Conservation (phyloP, 2,888 invertebrate species). For the Junonia oenone region DNA sequence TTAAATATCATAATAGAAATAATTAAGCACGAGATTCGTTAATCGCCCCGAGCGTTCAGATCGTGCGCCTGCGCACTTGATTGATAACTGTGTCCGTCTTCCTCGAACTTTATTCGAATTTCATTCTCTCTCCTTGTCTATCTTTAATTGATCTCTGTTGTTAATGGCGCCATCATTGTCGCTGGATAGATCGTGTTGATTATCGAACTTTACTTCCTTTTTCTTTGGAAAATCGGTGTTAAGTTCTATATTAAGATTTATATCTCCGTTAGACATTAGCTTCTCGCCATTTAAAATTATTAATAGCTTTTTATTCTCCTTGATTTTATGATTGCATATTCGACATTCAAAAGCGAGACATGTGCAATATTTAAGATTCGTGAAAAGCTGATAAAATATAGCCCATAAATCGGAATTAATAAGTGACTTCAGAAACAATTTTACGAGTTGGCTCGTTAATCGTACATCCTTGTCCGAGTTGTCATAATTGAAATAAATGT, state of each 20-base stretch:
- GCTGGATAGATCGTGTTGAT: conserved; percentile 57
- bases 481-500: conserved; percentile 22
- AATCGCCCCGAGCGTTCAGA: conserved; percentile 65
- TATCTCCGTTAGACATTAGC: not conserved
- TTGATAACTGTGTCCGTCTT: conserved; percentile 65
- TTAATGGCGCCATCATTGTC: conserved; percentile 71
- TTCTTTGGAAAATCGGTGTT: not conserved
- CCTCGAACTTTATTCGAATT: conserved; percentile 31
- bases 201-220: not conserved
- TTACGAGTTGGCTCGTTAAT: conserved; percentile 18
- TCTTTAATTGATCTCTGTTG: conserved; percentile 71
- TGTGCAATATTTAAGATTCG: not conserved
- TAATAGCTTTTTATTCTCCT: not conserved
- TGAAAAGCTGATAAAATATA: conserved; percentile 9
- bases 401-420: conserved; percentile 19
- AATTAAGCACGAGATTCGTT: conserved; percentile 69
- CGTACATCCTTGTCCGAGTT: conserved; percentile 17
- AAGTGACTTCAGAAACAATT: conserved; percentile 15
- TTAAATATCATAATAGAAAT: conserved; percentile 78
- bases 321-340: not conserved
- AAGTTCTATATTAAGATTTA: not conserved
- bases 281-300: not conserved
- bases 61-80: conserved; percentile 69
- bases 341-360: not conserved
- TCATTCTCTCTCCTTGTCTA: conserved; percentile 40